Base-by-base conservation (phyloP, 2,113 vertebrate species). In the Rhombomys opimus region DNA sequence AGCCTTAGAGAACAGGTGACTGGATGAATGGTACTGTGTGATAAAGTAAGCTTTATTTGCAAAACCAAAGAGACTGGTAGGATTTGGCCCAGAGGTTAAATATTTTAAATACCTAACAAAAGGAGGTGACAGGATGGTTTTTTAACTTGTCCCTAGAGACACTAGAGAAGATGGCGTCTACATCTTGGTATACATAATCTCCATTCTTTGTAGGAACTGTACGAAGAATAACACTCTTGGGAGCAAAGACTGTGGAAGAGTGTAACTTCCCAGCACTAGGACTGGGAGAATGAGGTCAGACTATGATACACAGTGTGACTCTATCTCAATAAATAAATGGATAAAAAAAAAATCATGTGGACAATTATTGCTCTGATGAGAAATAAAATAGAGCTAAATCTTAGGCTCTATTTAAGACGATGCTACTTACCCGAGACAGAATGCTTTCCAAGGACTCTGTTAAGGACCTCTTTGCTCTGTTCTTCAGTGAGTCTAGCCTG, bases 361-460 rank as follows among this genome's bases (percentile, higher is more conserved):
- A 8, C 6, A 76, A 32, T 38, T 38, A 78, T 65, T 15, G 50
- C 65, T 97, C 27, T 57, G 20, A 94, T 32, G 80, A 85, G 41
- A 90, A n/a, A 82, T 65, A 65, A 67, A 63, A 32, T 22, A n/a
- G 4, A 78, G 77, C 0, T 50, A 2, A 91, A 85, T 85, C 65
- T 50, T 12, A 59, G 1, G 22, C 27, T 93, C 46, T 85, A n/a
- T 32, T 81, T 73, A 78, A 90, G 52, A 20, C 38, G 35, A 87
- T 67, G 84, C 89, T 93, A 97, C 98, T 98, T 98, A 99, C 98
- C 96, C 98, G 98, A 38, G 97, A 97, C 96, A 97, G 87, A 91
- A 97, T 99, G 85, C 99, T 99, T 98, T 99, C 99, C 95, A 99
- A 97, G 4, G 99, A 99, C 95, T 99, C 99, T 0, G 99, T 99